Conservation (phyloP, 2,797 vertebrate genomes). For the Cephalopachus bancanus region DNA sequence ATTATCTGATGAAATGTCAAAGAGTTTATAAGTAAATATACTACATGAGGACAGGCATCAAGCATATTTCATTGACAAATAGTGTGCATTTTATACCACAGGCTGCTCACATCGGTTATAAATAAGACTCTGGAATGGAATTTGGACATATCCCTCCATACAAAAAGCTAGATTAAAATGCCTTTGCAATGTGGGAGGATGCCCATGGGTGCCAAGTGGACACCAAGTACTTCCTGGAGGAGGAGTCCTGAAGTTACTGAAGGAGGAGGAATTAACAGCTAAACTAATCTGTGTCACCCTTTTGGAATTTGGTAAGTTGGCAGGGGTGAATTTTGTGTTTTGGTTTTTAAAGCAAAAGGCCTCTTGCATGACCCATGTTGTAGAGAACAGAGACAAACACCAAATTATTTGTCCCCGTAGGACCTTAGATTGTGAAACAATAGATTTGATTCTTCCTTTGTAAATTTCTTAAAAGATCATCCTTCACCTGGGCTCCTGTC, state of each 20-base stretch:
- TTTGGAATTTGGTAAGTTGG: background rate
- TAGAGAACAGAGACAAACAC: background rate
- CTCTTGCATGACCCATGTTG: background rate
- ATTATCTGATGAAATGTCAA: conserved; percentile 8
- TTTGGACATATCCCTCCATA: background rate
- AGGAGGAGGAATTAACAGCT: background rate
- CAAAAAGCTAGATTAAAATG: background rate
- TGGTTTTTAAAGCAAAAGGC: background rate
- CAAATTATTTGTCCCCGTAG: background rate
- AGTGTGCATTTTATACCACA: background rate
- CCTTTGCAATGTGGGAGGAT: background rate
- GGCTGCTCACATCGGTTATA: conserved; percentile 1
- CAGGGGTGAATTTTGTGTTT: background rate
- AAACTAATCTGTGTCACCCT: background rate
- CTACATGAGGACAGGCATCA: background rate
- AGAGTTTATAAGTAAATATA: background rate
- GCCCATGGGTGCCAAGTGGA: background rate
- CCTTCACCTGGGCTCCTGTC: background rate
- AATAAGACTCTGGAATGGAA: conserved; percentile 30
- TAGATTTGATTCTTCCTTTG: background rate
- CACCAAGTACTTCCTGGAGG: background rate
- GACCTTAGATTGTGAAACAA: background rate
- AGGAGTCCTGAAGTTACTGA: background rate
- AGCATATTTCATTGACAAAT: conserved; percentile 47
- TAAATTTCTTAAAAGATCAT: background rate